Evolutionary conservation across 1,140 invertebrate genomes (phyloP).

Genomic region (Brachionus plicatilis): DNA sequence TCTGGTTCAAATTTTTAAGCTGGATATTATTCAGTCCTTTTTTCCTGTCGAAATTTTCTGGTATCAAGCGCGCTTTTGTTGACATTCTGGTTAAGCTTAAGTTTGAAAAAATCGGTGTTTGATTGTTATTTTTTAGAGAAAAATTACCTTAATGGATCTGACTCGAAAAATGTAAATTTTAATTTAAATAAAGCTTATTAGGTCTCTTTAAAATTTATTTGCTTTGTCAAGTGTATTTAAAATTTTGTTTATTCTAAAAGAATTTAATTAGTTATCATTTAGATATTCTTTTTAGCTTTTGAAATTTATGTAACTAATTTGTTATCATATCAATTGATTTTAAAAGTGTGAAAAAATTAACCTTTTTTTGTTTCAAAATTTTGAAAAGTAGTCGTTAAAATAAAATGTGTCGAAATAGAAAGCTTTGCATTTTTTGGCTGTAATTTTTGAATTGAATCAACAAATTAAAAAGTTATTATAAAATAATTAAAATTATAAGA

Average conservation of each 20-base stretch:
- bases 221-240: not conserved
- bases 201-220: not conserved
- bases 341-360: no score
- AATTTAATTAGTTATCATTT: not conserved
- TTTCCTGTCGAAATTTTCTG: slow-evolving; percentile 5
- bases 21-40: not conserved
- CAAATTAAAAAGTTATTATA: no score
- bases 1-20: not conserved
- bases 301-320: no score
- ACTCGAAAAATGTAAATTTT: not conserved
- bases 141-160: not conserved
- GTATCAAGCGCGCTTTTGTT: not conserved
- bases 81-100: not conserved
- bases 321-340: no score
- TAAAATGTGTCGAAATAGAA: no score
- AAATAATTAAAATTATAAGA: no score
- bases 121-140: not conserved
- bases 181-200: not conserved
- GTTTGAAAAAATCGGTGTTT: not conserved
- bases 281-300: no score
- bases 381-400: no score
- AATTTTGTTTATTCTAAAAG: not conserved
- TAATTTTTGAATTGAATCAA: no score
- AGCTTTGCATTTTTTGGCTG: no score
- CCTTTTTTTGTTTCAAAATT: no score